Conservation (phyloP, 2,888 invertebrate species). For the Mesoligia furuncula region DNA sequence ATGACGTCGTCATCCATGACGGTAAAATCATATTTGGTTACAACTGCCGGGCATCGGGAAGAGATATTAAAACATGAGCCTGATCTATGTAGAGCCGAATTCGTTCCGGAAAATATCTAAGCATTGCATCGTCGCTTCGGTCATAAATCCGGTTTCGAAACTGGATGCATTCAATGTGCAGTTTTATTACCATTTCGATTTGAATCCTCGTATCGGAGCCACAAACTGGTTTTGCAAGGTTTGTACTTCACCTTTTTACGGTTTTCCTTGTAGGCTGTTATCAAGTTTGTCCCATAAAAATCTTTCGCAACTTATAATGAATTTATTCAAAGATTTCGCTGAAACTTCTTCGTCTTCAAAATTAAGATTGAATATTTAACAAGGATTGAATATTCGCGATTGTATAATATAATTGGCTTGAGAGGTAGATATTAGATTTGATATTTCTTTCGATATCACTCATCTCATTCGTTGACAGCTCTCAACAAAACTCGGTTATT, state of each 20-base stretch:
- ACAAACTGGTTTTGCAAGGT: constrained; percentile 31
- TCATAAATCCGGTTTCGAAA: constrained; percentile 5
- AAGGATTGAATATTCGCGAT: background rate
- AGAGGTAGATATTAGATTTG: background rate
- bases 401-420: constrained; percentile 6
- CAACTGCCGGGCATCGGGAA: background rate
- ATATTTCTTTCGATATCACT: background rate
- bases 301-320: constrained; percentile 44
- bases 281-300: constrained; percentile 34
- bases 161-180: background rate
- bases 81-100: background rate
- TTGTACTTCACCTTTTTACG: background rate
- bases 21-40: background rate
- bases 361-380: constrained; percentile 20
- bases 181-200: background rate
- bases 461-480: background rate
- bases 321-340: no score
- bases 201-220: background rate
- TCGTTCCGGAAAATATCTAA: background rate
- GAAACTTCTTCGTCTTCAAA: no score
- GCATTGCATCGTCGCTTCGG: background rate
- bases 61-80: background rate
- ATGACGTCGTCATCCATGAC: no score
- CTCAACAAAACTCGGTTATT: no score
- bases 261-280: constrained; percentile 30